Base-by-base conservation (phyloP, 2,888 invertebrate genomes). In the Agrotis clavis region DNA sequence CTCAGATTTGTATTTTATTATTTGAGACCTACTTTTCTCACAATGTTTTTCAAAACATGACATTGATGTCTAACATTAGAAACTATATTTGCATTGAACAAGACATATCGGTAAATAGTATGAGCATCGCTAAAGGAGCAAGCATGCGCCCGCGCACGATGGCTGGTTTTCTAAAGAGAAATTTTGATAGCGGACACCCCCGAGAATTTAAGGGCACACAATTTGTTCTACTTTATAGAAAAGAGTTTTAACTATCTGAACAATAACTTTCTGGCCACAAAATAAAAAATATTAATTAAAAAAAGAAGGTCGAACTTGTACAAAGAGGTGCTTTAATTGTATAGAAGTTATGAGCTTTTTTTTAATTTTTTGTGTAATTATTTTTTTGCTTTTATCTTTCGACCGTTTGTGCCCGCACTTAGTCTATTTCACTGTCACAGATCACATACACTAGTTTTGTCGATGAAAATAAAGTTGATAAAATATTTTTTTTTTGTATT, bases 371-470 rank as follows among this genome's bases (percentile, higher is more conserved):
- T 6, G 1, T 30, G 7, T 35, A 25, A 25, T 35, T 35, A 6
- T 48, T 1, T 30, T 14, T n/a, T 48, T 54, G 1, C 2, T 59
- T 59, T 21, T 6, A n/a, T 25, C 14, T 59, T 0, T 13, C 25
- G 61, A 64, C 35, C 21, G 74, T 62, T 47, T 78, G 74, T 74
- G 62, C 74, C 63, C 67, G 41, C 73, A 19, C 70, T 70, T 74
- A n/a, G 1, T 51, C 14, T 11, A 65, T 67, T 64, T 71, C 79
- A 82, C 82, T 67, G 63, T 83, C 84, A 83, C 80, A 61, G 71
- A 75, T 84, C 84, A 83, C 83, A 53, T 77, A 81, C 85, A 88
- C 87, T 87, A 86, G 85, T 87, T 87, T 87, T 87, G 84, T 88
- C 85, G 79, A 88, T 81, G 81, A 85, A 83, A 88, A 67, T 86